Base-by-base conservation (phyloP, 2,113 vertebrate species). In the Campylomormyrus tamandua region DNA sequence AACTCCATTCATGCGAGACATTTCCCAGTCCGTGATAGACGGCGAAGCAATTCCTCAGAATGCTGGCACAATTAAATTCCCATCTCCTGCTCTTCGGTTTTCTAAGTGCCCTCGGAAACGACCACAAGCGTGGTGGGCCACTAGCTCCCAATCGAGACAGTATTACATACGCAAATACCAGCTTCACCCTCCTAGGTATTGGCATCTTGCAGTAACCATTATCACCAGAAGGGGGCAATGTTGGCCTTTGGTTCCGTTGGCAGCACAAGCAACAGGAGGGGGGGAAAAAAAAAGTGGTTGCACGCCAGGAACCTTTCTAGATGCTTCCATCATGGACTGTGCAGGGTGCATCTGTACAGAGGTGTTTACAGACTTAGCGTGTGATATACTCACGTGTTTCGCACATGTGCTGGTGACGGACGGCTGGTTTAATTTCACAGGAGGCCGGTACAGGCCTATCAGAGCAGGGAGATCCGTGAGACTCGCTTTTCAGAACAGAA, bases 211-310 rank as follows among this genome's bases (percentile, higher is more conserved):
- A 52, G 50, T 62, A 31, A n/a, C 21, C 35, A 15, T n/a, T 53
- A 24, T 3, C 39, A 31, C 80, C 89, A 89, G 77, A 62, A 89
- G 89, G 80, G 77, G 89, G 89, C 89, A 62, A 52, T 89, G 89
- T 89, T 89, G 80, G 39, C 39, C 52, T 85, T 89, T 85, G 42
- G 50, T 46, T 89, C 77, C 17, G 2, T 24, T 2, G 15, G 24
- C 39, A 42, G 58, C 11, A 15, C 13, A 48, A 5, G 39, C 39
- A 83, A 58, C 35, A 27, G 45, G 15, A 6, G 35, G n/a, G n/a
- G 45, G 45, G 9, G 13, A 9, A 31, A 31, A 31, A 45, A 31
- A 45, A 31, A n/a, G 35, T 24, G 27, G 42, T 62, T 48, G 35
- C 27, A 48, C 80, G 45, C 11, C 7, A 35, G 24, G 83, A 52